Base-by-base conservation (phyloP, 2,797 vertebrate genomes). In the Eremophila alpestris region DNA sequence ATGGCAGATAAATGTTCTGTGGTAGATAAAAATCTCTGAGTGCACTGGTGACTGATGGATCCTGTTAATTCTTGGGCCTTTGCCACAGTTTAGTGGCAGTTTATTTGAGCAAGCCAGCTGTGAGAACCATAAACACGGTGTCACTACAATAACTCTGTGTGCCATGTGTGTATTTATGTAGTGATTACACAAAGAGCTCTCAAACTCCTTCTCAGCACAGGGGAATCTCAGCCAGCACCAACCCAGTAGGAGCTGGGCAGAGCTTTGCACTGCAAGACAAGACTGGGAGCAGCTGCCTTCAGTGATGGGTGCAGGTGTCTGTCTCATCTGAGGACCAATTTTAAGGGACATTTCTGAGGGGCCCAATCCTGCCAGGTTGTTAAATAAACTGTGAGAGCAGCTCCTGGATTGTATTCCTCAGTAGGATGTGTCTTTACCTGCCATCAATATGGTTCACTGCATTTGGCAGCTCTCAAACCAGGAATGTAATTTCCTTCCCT, bases 1-100 rank as follows among this genome's bases (percentile, higher is more conserved):
- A 82, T 49, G 62, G 56, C 80, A 93, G 82, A 65, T 32, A 40
- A 81, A 71, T 41, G 87, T 27, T 73, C 69, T 16, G 59, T 41
- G 80, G 74, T 3, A 76, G 86, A 87, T 95, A 87, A 84, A 75
- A 69, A 95, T 64, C 94, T 82, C 74, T 14, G 43, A 75, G 54
- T 13, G 40, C 7, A 0, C 54, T 38, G 67, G n/a, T 84, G 85
- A 86, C 45, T 86, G 94, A 88, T 76, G 90, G 80, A 30, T 82
- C 73, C 68, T 52, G 43, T 82, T 82, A 91, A 63, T 36, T 59
- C 43, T 79, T 82, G 83, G 69, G 80, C 56, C 36, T 67, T 41
- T 67, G 85, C 76, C 88, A 79, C 59, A 45, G 74, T 48, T 90
- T 59, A 95, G 41, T 59, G 80, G 63, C 71, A 56, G 76, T 79